Conservation (phyloP, 2,113 vertebrate species). For the Cottus gobio region DNA sequence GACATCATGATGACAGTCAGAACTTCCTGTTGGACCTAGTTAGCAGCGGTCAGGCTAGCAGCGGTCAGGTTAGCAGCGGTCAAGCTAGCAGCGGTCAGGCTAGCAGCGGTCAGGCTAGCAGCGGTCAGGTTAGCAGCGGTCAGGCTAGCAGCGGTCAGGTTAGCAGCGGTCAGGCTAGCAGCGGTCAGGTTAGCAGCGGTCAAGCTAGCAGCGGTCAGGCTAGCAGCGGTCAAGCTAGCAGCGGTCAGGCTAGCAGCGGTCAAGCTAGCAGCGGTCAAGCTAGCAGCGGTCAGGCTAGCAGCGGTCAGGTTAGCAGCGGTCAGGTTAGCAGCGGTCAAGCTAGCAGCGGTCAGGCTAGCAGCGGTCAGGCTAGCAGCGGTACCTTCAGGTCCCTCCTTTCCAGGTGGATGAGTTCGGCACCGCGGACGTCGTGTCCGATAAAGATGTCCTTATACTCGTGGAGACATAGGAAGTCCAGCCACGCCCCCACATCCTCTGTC, state of each 20-base stretch:
- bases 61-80: background rate
- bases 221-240: too few relatives aligned
- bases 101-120: too few relatives aligned
- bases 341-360: background rate
- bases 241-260: conserved; percentile 28
- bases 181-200: background rate
- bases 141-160: too few relatives aligned
- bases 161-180: background rate
- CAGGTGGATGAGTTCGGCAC: conserved; percentile 95
- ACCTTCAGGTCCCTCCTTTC: conserved; percentile 99
- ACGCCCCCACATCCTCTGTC: conserved; percentile 95
- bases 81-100: background rate
- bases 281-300: too few relatives aligned
- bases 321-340: background rate
- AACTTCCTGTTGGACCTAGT: too few relatives aligned
- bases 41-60: background rate
- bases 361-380: conserved; percentile 28
- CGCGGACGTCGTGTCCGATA: conserved; percentile 94
- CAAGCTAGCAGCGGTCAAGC: too few relatives aligned
- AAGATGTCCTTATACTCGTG: conserved; percentile 99
- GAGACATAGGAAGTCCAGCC: conserved; percentile 97
- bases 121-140: too few relatives aligned
- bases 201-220: too few relatives aligned
- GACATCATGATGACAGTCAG: too few relatives aligned
- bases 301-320: too few relatives aligned